These are phyloP conservation scores for Cuculus canorus DNA, from an alignment of 2,797 vertebrate species.

Conservation along the genomic window DNA sequence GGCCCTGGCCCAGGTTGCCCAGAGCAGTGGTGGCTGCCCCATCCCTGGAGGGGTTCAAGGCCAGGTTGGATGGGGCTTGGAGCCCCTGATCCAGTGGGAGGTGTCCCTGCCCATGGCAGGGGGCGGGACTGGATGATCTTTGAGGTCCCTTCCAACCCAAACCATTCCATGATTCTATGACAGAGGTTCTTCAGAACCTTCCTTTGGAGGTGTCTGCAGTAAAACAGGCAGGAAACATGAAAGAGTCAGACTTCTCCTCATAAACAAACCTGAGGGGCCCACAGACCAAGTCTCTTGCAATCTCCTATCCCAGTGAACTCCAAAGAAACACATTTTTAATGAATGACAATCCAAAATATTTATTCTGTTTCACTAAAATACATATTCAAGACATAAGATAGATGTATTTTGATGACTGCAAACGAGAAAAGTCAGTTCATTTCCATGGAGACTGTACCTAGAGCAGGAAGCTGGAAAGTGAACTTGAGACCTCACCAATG, in stretches of 20 bases:
- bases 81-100: no score
- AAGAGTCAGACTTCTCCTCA: background rate
- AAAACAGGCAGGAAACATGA: background rate
- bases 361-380: background rate
- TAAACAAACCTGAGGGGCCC: background rate
- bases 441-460: background rate
- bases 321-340: background rate
- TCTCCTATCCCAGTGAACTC: background rate
- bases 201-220: background rate
- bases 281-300: background rate
- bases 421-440: background rate
- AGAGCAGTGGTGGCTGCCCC: no score
- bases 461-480: background rate
- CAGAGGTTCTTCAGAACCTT: background rate
- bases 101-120: no score
- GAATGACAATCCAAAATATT: background rate
- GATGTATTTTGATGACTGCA: background rate
- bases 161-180: no score
- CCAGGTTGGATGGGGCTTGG: no score
- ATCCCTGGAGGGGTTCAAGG: no score
- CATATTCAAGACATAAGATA: rapidly evolving
- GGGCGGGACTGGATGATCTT: no score
- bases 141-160: no score
- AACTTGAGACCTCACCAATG: background rate
- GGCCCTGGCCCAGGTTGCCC: no score